Base-by-base conservation (phyloP, 1,140 invertebrate genomes). In the Coelopa frigida region DNA sequence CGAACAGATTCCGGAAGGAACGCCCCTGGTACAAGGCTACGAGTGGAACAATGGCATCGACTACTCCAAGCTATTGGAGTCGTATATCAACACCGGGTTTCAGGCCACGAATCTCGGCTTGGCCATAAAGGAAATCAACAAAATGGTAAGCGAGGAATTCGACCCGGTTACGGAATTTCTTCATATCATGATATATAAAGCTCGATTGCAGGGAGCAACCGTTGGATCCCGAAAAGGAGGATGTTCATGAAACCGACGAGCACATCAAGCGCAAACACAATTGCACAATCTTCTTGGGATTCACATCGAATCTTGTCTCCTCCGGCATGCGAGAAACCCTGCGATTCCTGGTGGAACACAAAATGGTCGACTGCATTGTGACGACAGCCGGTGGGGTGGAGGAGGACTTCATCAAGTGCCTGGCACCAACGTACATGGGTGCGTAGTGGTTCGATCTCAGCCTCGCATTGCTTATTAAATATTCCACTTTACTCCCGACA, bases 361-460 rank as follows among this genome's bases (percentile, higher is more conserved):
- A 85, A 15, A 65, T 70, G 60, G 57, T 99, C 29, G 97, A 99
- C 71, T 95, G 91, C 63, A 80, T 99, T 50, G 96, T 99, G 1
- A 94, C 95, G 27, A 96, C 94, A 35, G 97, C 95, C 14, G 97
- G 97, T 18, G 97, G 97, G 15, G 78, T 99, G 3, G 97, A 99
- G 73, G 97, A 99, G 75, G 97, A 99, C 75, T 81, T 99, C 27
- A 99, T 99, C 31, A 99, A 99, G 78, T 99, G 96, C 72, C 72
- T 99, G 39, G 89, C 87, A 4, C 89, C 93, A 5, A 98, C 94
- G 1, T 96, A 85, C 61, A 57, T 99, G 20, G 95, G 94, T 23
- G 42, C 20, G 44, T 26, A 17, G 22, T 29, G 14, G 15, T n/a
- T n/a, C n/a, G n/a, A n/a, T n/a, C n/a, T n/a, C n/a, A n/a, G n/a